phyloP scores from a whole-genome alignment of 2,888 invertebrate genomes.

The Conomelus anceps region DNA sequence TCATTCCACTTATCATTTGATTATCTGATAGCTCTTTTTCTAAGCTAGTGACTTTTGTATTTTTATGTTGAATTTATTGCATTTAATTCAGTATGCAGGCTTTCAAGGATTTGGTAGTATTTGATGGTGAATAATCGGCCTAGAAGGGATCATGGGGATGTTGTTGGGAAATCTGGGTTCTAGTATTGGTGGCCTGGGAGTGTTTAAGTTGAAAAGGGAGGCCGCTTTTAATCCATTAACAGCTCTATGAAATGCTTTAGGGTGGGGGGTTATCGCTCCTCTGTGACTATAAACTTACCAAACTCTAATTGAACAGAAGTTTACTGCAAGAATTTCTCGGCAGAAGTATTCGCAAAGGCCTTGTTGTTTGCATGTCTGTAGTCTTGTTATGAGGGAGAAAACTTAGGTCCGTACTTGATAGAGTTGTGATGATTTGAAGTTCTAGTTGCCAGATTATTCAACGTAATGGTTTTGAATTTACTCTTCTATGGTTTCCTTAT shows the following conservation, averaged over 20 bases:
- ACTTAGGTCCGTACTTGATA: too few species aligned
- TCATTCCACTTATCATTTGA: too few species aligned
- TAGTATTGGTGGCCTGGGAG: background rate
- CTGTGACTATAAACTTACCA: background rate
- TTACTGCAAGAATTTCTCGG: background rate
- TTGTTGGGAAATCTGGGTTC: background rate
- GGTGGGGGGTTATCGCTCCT: background rate
- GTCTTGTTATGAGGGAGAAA: too few species aligned
- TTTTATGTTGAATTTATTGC: too few species aligned
- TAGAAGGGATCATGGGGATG: background rate
- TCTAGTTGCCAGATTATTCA: too few species aligned
- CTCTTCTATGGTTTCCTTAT: too few species aligned
- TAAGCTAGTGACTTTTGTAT: too few species aligned
- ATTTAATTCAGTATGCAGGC: background rate
- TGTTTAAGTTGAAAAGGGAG: background rate
- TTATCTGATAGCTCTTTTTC: too few species aligned
- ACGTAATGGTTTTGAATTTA: too few species aligned
- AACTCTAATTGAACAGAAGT: background rate
- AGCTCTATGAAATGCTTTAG: background rate
- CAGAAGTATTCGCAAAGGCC: background rate
- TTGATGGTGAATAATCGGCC: background rate
- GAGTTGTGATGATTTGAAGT: too few species aligned
- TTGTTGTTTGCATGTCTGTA: too few species aligned
- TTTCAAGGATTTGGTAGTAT: background rate
- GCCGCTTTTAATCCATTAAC: background rate